Conservation (phyloP, 37 sponge, comb jelly and placozoan genomes). For the Theonella swinhoei region DNA sequence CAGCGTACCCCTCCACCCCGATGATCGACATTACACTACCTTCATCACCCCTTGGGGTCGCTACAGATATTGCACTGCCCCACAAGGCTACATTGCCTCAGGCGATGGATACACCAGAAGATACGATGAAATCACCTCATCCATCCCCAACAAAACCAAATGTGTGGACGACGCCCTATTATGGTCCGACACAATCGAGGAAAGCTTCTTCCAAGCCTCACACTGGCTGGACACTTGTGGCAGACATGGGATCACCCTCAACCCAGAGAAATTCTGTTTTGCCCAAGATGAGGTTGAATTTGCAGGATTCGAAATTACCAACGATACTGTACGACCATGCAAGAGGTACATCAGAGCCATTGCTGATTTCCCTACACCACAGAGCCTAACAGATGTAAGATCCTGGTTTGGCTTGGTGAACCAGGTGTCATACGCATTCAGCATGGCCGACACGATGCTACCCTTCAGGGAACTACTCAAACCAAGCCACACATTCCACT, state of each 20-base stretch:
- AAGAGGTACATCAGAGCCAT: constrained; percentile 55
- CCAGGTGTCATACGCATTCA: constrained; percentile 56
- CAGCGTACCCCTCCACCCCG: constrained; percentile 45
- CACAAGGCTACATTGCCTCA: constrained; percentile 61
- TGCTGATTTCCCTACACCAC: constrained; percentile 25
- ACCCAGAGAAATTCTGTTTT: constrained; percentile 43
- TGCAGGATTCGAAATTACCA: constrained; percentile 55
- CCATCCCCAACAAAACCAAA: constrained; percentile 40
- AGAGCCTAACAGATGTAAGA: constrained; percentile 40
- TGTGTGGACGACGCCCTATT: constrained; percentile 47
- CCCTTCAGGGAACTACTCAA: constrained; percentile 52
- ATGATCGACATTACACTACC: constrained; percentile 50
- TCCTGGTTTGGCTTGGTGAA: constrained; percentile 54
- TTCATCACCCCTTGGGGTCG: constrained; percentile 58
- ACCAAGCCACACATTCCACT: constrained; percentile 42
- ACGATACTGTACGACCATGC: constrained; percentile 48
- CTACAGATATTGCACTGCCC: constrained; percentile 49
- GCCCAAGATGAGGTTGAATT: constrained; percentile 55
- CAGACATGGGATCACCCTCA: constrained; percentile 44
- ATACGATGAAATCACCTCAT: constrained; percentile 31
- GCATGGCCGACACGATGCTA: constrained; percentile 45
- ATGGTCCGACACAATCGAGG: constrained; percentile 49
- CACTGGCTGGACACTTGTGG: constrained; percentile 52
- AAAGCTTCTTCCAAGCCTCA: constrained; percentile 50
- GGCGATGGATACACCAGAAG: constrained; percentile 54